Base-by-base conservation (phyloP, 2,888 invertebrate species). In the Tipula lateralis region DNA sequence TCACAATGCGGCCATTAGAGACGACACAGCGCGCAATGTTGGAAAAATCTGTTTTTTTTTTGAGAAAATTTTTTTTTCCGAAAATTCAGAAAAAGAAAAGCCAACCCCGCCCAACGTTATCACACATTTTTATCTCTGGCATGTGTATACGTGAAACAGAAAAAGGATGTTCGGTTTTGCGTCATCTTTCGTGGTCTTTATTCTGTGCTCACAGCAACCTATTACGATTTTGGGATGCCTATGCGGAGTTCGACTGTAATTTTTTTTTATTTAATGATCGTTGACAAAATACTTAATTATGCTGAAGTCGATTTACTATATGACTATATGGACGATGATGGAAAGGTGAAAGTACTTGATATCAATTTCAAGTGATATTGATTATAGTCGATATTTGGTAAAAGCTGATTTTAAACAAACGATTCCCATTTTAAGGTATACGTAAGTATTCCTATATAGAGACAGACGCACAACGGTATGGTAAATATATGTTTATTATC, bases 331-430 rank as follows among this genome's bases (percentile, higher is more conserved):
- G 66, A 30, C 32, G 82, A 82, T 82, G 82, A 82, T 82, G 82
- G 82, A 30, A 82, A 82, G 82, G 82, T 82, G 82, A 82, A 82
- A 82, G 82, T 82, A 82, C 82, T 82, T 82, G 82, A 66, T 66
- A 66, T 66, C 66, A 66, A n/a, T n/a, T 66, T 66, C 66, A 66
- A 66, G 66, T 66, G 66, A 66, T 66, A 66, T 66, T 66, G 66
- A 66, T 66, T 66, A 66, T 24, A 24, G 19, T 24, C 24, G 24
- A 66, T 66, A 24, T 66, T 66, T 66, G 66, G 66, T 66, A 66
- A 66, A 66, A 66, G 66, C 24, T 66, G 66, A 66, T 66, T 66
- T 39, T 50, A 19, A 4, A 50, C 5, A 50, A 6, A 19, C 6
- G 19, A 19, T 19, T 50, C n/a, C 44, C n/a, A 44, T 44, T 44